A percentile compares a stretch with the other conserved stretches of the same genome.
Conservation (phyloP, 2,113 vertebrate species). For the Glaucomys volans region DNA sequence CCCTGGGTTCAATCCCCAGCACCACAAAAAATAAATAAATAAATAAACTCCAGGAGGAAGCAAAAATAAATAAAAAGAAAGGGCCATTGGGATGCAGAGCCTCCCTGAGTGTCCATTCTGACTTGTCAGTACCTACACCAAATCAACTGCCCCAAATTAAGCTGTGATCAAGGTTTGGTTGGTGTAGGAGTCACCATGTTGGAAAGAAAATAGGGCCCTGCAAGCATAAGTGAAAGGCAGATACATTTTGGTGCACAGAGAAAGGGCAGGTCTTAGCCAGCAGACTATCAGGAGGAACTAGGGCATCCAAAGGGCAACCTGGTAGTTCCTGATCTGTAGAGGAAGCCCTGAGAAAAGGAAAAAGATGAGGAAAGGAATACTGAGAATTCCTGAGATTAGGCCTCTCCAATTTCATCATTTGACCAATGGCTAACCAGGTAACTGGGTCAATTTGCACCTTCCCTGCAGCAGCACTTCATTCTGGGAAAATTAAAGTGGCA, state of each 20-base stretch:
- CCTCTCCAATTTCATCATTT: neutral
- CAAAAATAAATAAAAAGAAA: neutral
- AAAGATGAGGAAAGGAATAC: neutral
- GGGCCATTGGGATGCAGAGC: too few species aligned
- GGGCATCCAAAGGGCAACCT: neutral
- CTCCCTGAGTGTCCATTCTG: neutral
- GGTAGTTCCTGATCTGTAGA: neutral
- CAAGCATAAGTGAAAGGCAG: neutral
- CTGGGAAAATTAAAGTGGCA: neutral
- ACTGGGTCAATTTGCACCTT: neutral
- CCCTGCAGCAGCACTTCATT: neutral
- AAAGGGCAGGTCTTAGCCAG: neutral
- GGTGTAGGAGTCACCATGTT: neutral
- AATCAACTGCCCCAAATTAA: neutral
- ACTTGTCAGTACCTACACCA: neutral
- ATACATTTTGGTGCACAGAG: neutral
- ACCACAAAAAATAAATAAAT: too few species aligned
- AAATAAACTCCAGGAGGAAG: too few species aligned
- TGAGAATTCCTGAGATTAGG: neutral
- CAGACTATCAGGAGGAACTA: neutral
- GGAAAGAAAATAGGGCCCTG: neutral
- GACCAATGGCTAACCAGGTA: neutral
- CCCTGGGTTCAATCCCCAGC: too few species aligned
- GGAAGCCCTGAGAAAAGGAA: neutral
- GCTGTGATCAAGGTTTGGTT: neutral